Base-by-base conservation (phyloP, 2,888 invertebrate species). In the Pachycephus smyrnensis region DNA sequence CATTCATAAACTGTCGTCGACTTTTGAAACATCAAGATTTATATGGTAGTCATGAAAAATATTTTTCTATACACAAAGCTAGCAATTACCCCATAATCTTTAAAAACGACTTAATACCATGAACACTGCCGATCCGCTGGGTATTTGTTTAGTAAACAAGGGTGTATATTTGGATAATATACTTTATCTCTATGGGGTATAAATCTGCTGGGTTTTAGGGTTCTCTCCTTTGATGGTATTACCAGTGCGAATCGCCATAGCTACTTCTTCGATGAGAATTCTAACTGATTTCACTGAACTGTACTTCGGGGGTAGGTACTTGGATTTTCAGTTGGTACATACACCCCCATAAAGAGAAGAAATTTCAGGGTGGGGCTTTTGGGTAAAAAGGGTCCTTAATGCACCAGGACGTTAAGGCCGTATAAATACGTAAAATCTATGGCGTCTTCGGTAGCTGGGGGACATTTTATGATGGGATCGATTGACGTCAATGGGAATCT, bases 161-260 rank as follows among this genome's bases (percentile, higher is more conserved):
- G 2, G 23, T 23, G 55, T 23, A 55, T 55, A 55, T 55, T 55
- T 55, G 23, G 55, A 55, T 55, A 55, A 55, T 55, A 55, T 55
- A 2, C 23, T 55, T 55, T 55, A 55, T 23, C 9, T 71, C 33
- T 32, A 32, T 35, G 12, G 68, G 71, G 77, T 75, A 83, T 81
- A 82, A 84, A 85, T 85, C 84, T 82, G 81, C 81, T 82, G 82
- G 33, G 23, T 30, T 71, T 71, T 11, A 79, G 80, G 81, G 80
- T 73, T 78, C 76, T 75, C 80, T 84, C 80, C 82, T 84, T 83
- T 81, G 84, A 82, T 80, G 76, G 84, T 84, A 86, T 85, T 86
- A 84, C 79, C 73, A 69, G 77, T 69, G 76, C 36, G 73, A 75
- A 71, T 75, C 36, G 35, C 68, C 75, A 75, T 75, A 75, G 75